Conservation (phyloP, 2,888 invertebrate species). For the Pyralis farinalis region DNA sequence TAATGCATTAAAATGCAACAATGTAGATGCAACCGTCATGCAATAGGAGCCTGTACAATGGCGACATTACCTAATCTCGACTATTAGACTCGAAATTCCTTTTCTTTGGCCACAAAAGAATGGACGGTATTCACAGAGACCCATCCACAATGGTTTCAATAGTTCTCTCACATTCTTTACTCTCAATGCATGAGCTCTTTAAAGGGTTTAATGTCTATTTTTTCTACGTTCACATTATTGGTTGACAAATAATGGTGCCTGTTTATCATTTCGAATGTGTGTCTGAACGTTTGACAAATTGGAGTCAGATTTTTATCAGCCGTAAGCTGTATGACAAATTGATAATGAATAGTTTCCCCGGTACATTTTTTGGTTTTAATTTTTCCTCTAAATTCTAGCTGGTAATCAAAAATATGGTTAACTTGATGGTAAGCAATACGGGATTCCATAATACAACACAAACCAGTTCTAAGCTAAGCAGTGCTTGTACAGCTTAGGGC, state of each 20-base stretch:
- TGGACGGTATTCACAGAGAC: constrained; percentile 6
- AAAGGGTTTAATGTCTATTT: background rate
- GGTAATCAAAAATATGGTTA: too few species aligned
- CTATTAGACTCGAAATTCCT: constrained; percentile 3
- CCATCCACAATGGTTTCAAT: constrained; percentile 2
- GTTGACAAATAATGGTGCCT: background rate
- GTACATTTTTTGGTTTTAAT: too few species aligned
- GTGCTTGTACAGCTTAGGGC: too few species aligned
- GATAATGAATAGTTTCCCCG: too few species aligned
- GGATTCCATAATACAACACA: too few species aligned
- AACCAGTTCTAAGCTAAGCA: too few species aligned
- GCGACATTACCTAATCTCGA: constrained; percentile 4
- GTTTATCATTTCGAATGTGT: too few species aligned
- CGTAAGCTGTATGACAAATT: too few species aligned
- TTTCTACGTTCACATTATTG: constrained; percentile 1
- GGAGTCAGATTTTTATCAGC: background rate
- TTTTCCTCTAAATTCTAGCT: too few species aligned
- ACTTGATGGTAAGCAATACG: too few species aligned
- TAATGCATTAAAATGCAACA: too few species aligned
- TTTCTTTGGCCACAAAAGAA: constrained; percentile 10
- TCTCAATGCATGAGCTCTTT: constrained; percentile 1
- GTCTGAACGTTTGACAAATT: constrained; percentile 13
- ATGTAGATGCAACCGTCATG: constrained; percentile 1
- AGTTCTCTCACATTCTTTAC: constrained; percentile 1
- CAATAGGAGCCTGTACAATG: background rate